These are phyloP conservation scores for Flabesymbios commensalis DNA, from an alignment of 2,888 invertebrate species.

Conservation along the genomic window DNA sequence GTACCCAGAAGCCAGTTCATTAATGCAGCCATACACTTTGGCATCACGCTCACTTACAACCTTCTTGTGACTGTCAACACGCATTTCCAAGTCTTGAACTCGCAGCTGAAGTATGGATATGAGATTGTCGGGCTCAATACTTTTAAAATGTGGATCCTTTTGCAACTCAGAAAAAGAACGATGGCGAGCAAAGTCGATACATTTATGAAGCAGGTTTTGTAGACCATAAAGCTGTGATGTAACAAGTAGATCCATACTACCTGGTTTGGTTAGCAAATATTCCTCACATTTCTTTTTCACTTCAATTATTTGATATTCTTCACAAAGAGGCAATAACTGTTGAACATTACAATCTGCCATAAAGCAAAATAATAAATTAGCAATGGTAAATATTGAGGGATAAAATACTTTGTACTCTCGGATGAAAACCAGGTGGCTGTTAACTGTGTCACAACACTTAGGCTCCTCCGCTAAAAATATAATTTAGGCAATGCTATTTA, in stretches of 20 bases:
- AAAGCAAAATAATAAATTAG: background rate
- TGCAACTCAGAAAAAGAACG: slow-evolving; percentile 46
- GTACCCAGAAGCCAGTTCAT: slow-evolving; percentile 37
- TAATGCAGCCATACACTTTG: slow-evolving; percentile 35
- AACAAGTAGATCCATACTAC: slow-evolving; percentile 48
- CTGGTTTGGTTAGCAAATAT: slow-evolving; percentile 48
- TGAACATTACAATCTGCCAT: slow-evolving; percentile 57
- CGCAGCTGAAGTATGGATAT: slow-evolving; percentile 39
- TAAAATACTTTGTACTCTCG: too few species aligned
- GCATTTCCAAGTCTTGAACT: slow-evolving; percentile 30
- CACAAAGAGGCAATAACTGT: slow-evolving; percentile 58
- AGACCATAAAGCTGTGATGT: slow-evolving; percentile 45
- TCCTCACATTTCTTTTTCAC: slow-evolving; percentile 60
- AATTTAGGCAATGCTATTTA: too few species aligned
- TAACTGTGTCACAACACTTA: too few species aligned
- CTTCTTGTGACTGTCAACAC: slow-evolving; percentile 24
- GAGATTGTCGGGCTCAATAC: slow-evolving; percentile 42
- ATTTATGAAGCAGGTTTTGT: slow-evolving; percentile 35
- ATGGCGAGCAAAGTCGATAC: slow-evolving; percentile 45
- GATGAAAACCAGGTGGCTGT: too few species aligned
- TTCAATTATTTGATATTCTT: slow-evolving; percentile 61
- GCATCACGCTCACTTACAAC: slow-evolving; percentile 30
- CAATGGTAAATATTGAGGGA: background rate
- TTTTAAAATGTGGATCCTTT: slow-evolving; percentile 37
- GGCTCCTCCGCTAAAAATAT: too few species aligned